Percentiles rank a stretch among this genome's conserved stretches.
Evolutionary conservation across 2,113 vertebrate species (phyloP).

Genomic region (Phalacrocorax aristotelis): DNA sequence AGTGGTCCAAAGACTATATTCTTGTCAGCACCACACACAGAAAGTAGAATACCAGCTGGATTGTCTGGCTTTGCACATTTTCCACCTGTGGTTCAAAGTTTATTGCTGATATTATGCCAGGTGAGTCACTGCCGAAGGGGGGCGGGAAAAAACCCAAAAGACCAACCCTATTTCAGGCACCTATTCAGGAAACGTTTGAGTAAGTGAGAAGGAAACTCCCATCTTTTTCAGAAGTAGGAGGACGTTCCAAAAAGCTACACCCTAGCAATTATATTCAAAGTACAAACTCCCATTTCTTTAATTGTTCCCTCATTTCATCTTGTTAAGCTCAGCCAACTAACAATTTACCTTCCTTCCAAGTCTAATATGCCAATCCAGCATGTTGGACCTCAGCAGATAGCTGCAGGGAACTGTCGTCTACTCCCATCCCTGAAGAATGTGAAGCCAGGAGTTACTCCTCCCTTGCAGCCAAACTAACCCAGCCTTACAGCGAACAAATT

Average conservation of each 20-base stretch:
- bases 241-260: conserved; percentile 41
- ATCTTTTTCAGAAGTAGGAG: not conserved
- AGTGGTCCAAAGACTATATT: not conserved
- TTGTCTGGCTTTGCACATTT: not conserved
- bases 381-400: not conserved
- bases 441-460: not conserved
- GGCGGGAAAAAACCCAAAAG: not conserved
- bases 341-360: not conserved
- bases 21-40: not conserved
- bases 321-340: not conserved
- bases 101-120: conserved; percentile 33
- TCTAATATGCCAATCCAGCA: not conserved
- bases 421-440: not conserved
- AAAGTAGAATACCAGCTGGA: conserved; percentile 14
- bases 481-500: not conserved
- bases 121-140: conserved; percentile 14
- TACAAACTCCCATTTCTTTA: not conserved
- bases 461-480: not conserved
- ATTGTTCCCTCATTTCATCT: conserved; percentile 11
- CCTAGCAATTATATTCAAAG: conserved; percentile 24
- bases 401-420: not conserved
- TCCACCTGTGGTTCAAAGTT: conserved; percentile 9
- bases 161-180: not conserved
- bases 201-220: conserved; percentile 36
- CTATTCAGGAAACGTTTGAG: conserved; percentile 28